Evolutionary conservation across 1,140 invertebrate species (phyloP), one percentile per base, ranked within the genome.

Genomic region (Colletes latitarsis): DNA sequence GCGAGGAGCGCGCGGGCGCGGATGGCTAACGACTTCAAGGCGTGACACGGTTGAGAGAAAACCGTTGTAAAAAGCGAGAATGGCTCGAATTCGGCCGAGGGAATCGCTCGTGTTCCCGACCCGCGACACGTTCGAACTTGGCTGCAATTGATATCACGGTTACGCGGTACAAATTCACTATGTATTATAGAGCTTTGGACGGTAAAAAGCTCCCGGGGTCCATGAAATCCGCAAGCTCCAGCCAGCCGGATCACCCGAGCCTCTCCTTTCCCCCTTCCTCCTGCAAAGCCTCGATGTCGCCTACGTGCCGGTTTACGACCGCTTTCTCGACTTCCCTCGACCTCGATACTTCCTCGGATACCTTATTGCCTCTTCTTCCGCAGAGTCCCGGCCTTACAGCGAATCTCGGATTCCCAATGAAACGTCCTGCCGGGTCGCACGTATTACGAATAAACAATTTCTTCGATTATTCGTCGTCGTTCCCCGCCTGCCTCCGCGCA

Each of bases 281-380:
- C n/a, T 4, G n/a, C 10, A 17, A 49, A 55, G 9, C 68, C 14
- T 43, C 52, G 14, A 6, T 52, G 68, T n/a, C 68, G 68, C 46
- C 78, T 81, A 81, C 80, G 80, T 84, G 82, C 80, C 74, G 63
- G 64, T 84, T 77, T 84, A 73, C 69, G 53, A 62, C 17, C 67
- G 79, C 21, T 66, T 83, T 64, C 72, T 46, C 21, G 64, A 52
- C 8, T n/a, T 30, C 39, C 43, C 58, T 43, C 46, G 21, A 30
- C 21, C 58, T 62, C 64, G 64, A 49, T 67, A 49, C 81, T 66
- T 80, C 55, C 64, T 76, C 62, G 43, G n/a, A 19, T 66, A 46
- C 46, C 41, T 49, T 43, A 43, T 70, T 57, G 71, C 30, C 60
- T 57, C 17, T 69, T 19, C 75, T 39, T 78, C 55, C n/a, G 15